A percentile compares a stretch with the other conserved stretches of the same genome.
These are phyloP conservation scores for Thalassarche chlororhynchos DNA, from an alignment of 2,113 vertebrate species.

Conservation along the genomic window DNA sequence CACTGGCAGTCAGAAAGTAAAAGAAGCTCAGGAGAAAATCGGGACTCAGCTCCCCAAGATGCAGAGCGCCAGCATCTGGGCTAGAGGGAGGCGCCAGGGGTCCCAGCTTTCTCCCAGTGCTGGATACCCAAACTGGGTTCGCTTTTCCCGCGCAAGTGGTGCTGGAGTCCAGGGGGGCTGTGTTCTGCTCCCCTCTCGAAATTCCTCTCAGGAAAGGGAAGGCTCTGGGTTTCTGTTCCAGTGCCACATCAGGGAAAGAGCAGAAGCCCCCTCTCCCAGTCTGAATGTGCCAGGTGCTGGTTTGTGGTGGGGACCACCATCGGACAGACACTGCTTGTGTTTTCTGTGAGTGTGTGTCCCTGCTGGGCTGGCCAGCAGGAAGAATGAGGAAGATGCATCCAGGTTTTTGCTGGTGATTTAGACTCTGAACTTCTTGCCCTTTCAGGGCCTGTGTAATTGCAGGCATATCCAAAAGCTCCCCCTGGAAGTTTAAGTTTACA, in stretches of 20 bases:
- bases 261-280: fast-evolving
- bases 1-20: neutral
- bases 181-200: neutral
- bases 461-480: neutral
- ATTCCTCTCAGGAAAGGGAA: neutral
- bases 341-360: neutral
- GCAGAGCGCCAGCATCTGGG: neutral
- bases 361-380: fast-evolving
- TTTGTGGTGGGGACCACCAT: neutral
- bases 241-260: fast-evolving
- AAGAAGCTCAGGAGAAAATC: neutral
- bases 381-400: neutral
- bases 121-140: neutral
- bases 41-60: neutral
- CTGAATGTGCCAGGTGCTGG: neutral
- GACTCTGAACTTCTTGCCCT: neutral
- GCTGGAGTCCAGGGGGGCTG: fast-evolving
- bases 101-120: neutral
- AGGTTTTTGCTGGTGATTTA: neutral
- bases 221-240: neutral
- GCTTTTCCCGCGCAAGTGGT: neutral
- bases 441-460: neutral
- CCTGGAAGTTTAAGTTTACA: neutral
- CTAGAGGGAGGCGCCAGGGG: neutral
- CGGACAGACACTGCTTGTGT: too few relatives aligned